Evolutionary conservation across 1,140 invertebrate species (phyloP), one percentile per base, ranked within the genome.

Genomic region (Vollenhovia emeryi): DNA sequence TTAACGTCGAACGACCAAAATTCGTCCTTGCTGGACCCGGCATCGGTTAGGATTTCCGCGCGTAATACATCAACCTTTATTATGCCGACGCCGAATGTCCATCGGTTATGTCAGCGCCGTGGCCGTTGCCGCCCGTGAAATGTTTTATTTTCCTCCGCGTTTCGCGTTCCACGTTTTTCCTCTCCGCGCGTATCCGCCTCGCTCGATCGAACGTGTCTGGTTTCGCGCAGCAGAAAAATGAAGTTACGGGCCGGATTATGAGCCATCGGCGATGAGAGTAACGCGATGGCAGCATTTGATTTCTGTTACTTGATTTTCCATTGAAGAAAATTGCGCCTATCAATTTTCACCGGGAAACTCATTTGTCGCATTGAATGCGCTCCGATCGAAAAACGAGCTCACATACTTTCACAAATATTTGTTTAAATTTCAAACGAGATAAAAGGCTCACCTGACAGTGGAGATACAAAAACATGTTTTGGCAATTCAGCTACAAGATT

Each of bases 41-140:
- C n/a, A 43, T 59, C 76, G 62, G 62, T 43, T 45, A 62, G 83
- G 85, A 76, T 90, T 90, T 90, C 79, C 79, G 55, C 4, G 45
- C 33, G 76, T 84, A 60, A 83, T 88, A 85, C 68, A 84, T 91
- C 89, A 91, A 48, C 83, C 82, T 91, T 80, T 89, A 86, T 79
- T 90, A 82, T 71, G 50, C 50, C 48, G 30, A 59, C 68, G 69
- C 80, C 59, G 78, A 83, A 87, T 86, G 74, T 78, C 64, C 59
- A 76, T 85, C 55, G 85, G 57, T 85, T 87, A 80, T 80, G 71
- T 84, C 43, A 76, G 55, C 33, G 27, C 11, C 59, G 24, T n/a
- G 30, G 50, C 11, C 11, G 52, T 45, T 60, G 64, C 27, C 24
- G 45, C 36, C 45, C 48, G 36, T 48, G 52, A 24, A 62, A 87